Conservation (phyloP, 37 sponge, comb jelly and placozoan species). For the Agelas oroides region DNA sequence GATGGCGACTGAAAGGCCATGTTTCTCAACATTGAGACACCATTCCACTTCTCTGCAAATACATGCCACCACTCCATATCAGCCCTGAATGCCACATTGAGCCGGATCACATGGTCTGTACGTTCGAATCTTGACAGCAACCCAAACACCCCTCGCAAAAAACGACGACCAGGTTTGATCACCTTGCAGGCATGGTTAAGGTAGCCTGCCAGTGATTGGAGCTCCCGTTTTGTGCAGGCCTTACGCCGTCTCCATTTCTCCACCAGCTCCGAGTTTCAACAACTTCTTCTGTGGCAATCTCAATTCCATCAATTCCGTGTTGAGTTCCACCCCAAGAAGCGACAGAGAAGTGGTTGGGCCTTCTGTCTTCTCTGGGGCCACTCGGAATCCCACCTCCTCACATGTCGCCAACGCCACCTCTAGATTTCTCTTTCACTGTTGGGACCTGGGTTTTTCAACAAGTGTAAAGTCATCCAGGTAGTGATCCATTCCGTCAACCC, state of each 20-base stretch:
- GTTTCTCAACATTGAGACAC: neutral
- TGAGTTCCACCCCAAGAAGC: constrained; percentile 4
- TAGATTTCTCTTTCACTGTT: neutral
- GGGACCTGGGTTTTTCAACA: neutral
- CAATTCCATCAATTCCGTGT: neutral
- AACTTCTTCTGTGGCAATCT: constrained; percentile 12
- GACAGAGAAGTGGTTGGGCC: constrained; percentile 6
- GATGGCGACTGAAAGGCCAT: neutral
- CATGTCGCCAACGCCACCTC: neutral
- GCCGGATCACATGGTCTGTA: constrained; percentile 3
- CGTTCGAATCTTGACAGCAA: neutral
- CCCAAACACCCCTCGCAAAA: constrained; percentile 18
- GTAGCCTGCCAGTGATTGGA: constrained; percentile 23
- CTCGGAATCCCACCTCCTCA: neutral
- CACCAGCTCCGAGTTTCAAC: neutral
- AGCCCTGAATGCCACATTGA: constrained; percentile 20
- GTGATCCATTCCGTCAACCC: neutral
- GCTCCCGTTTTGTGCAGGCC: constrained; percentile 11
- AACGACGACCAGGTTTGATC: constrained; percentile 7
- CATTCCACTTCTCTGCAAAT: constrained; percentile 25
- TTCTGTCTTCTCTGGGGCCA: constrained; percentile 22
- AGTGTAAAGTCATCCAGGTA: constrained; percentile 17
- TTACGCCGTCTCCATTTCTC: constrained; percentile 10
- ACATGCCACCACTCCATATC: constrained; percentile 38
- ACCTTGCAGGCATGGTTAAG: constrained; percentile 33